Base-by-base conservation (phyloP, 2,888 invertebrate genomes). In the Trachelus stipa region DNA sequence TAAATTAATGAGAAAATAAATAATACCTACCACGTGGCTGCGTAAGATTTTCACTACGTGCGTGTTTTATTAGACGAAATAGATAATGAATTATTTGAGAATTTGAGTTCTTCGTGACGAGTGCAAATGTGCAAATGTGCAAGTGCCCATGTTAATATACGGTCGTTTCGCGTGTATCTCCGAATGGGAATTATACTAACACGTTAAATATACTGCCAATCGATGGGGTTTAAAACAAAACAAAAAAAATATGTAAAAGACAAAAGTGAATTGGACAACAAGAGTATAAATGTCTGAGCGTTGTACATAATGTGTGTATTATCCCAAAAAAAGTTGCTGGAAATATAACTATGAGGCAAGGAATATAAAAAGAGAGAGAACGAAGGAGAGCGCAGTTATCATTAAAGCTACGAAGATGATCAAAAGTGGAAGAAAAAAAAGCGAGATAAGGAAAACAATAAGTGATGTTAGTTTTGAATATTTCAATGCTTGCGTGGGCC, bases 131-230 rank as follows among this genome's bases (percentile, higher is more conserved):
- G 12, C 76, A 56, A 69, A 74, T 74, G 76, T 76, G 73, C 69
- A 73, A 73, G 71, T 68, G 73, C 79, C 15, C 78, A 71, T 69
- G 69, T 68, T 79, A 75, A 68, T 76, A 79, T 79, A 77, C 76
- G 74, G 79, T 71, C 73, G 40, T 15, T 40, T 40, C 40, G 15
- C 40, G 15, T 40, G 40, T 15, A 15, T 40, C 40, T 69, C 69
- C 69, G 69, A 69, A 30, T 11, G 69, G 33, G 69, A 69, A 69
- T 69, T 30, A 69, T 12, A 69, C 12, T 71, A 82, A 80, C 84
- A 76, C 87, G 84, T 89, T 86, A 88, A 84, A 15, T 40, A 90
- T 90, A 91, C 91, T 90, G 90, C 91, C 90, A 90, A 88, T 88
- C 86, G 86, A 86, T 82, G 84, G 81, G 81, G 85, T 85, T 84